Evolutionary conservation across 2,888 invertebrate genomes (phyloP).

Genomic region (Epistrophella euchroma): DNA sequence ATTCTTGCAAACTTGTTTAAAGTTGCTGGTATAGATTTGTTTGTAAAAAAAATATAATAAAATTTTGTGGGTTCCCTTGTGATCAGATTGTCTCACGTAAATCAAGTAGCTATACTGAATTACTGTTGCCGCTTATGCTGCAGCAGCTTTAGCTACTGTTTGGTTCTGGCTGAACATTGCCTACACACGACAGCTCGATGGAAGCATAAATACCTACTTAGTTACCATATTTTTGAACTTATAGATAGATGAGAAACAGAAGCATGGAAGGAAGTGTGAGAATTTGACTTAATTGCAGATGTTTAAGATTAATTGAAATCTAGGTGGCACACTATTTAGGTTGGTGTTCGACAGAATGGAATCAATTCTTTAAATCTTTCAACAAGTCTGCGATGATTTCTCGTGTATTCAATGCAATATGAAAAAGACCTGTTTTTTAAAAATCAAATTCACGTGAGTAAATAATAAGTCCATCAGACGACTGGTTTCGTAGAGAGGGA

Average conservation of each 20-base stretch:
- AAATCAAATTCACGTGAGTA: no score
- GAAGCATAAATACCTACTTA: conserved; percentile 16
- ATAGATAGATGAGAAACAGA: neutral
- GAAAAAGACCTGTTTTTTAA: no score
- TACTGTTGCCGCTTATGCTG: neutral
- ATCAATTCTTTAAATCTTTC: neutral
- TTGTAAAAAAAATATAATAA: conserved; percentile 1
- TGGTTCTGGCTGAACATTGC: conserved; percentile 19
- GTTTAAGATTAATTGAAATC: conserved; percentile 50
- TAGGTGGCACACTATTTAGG: neutral
- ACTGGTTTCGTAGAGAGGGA: no score
- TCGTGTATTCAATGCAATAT: no score
- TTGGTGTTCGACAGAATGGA: neutral
- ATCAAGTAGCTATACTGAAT: conserved; percentile 58
- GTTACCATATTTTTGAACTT: conserved; percentile 26
- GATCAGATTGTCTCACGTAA: conserved; percentile 59
- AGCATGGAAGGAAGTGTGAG: conserved; percentile 32
- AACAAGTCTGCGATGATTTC: no score
- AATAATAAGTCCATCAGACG: no score
- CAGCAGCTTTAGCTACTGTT: conserved; percentile 48
- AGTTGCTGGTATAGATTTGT: conserved; percentile 23
- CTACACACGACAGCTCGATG: conserved; percentile 34
- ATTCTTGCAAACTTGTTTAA: conserved; percentile 57
- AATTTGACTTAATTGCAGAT: conserved; percentile 52
- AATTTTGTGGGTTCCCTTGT: conserved; percentile 48